Evolutionary conservation across 1,140 invertebrate genomes (phyloP).

Genomic region (Drosophila sp.): DNA sequence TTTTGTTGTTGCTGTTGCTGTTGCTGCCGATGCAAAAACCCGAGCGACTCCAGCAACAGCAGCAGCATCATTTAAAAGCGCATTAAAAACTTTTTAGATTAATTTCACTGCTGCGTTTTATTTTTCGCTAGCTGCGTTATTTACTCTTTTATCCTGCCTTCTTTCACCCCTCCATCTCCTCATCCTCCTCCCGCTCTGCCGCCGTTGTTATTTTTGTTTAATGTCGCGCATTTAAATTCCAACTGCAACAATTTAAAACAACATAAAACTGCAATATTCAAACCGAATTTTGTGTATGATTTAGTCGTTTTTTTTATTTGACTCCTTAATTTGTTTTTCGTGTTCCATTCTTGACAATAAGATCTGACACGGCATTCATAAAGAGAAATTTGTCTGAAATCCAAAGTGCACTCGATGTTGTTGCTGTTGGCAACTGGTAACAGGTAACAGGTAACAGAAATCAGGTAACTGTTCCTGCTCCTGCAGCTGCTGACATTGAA

Average conservation of each 20-base stretch:
- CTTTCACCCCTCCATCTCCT: background rate
- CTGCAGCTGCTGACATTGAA: conserved; percentile 58
- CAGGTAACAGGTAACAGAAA: conserved; percentile 13
- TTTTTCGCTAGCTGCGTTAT: conserved; percentile 55
- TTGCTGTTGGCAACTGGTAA: conserved; percentile 14
- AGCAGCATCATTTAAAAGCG: conserved; percentile 84
- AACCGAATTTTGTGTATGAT: conserved; percentile 15
- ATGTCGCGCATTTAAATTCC: conserved; percentile 56
- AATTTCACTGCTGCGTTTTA: conserved; percentile 73
- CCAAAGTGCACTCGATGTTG: conserved; percentile 51
- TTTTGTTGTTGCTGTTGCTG: conserved; percentile 16
- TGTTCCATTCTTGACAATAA: conserved; percentile 52
- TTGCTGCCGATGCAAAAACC: conserved; percentile 37
- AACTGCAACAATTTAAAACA: conserved; percentile 64
- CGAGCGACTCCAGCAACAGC: conserved; percentile 58
- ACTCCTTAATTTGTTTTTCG: conserved; percentile 70
- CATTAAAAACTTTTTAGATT: conserved; percentile 84
- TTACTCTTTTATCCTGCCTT: conserved; percentile 33
- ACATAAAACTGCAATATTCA: conserved; percentile 17
- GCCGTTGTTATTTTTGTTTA: conserved; percentile 58
- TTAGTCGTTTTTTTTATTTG: background rate
- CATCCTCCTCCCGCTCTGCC: conserved; percentile 3
- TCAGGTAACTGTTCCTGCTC: conserved; percentile 31
- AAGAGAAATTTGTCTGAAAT: conserved; percentile 34
- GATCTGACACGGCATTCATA: conserved; percentile 6